A percentile compares a stretch with the other conserved stretches of the same genome.
Evolutionary conservation across 2,888 invertebrate genomes (phyloP).

Genomic region (Spilosoma lubricipeda): DNA sequence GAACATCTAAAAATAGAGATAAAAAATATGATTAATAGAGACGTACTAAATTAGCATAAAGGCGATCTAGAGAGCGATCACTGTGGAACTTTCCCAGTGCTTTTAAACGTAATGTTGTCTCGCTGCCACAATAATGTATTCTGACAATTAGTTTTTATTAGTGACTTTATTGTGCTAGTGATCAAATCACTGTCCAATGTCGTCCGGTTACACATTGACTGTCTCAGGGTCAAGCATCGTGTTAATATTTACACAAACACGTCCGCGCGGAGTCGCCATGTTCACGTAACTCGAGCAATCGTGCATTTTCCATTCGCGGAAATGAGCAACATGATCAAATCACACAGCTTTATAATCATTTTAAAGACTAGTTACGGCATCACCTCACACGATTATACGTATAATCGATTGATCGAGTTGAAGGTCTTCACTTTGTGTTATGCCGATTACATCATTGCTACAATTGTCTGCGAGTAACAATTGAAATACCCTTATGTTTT

Average conservation of each 20-base stretch:
- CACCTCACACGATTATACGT: conserved; percentile 2
- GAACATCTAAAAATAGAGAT: not conserved
- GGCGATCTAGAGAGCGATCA: not conserved
- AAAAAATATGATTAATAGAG: not conserved
- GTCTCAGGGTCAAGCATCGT: conserved; percentile 14
- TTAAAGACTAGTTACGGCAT: not conserved
- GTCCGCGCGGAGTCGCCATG: conserved; percentile 3
- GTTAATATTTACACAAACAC: conserved; percentile 13
- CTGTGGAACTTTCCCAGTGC: not conserved
- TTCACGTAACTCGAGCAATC: conserved; percentile 4
- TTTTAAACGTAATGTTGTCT: not conserved
- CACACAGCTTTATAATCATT: conserved; percentile 6
- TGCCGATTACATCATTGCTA: conserved; percentile 4
- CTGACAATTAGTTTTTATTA: conserved; percentile 4
- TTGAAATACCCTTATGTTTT: not conserved
- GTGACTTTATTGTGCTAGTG: not conserved
- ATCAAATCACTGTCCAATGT: not conserved
- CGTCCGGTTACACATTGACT: conserved; percentile 1
- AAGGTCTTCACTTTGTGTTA: conserved; percentile 1
- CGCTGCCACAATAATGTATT: not conserved
- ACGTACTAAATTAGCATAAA: not conserved
- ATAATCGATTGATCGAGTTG: not conserved
- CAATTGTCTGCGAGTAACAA: not conserved
- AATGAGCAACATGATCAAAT: not conserved
- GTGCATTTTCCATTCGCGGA: conserved; percentile 9